Conservation (phyloP, 1,140 invertebrate species). For the Chionoecetes opilio region DNA sequence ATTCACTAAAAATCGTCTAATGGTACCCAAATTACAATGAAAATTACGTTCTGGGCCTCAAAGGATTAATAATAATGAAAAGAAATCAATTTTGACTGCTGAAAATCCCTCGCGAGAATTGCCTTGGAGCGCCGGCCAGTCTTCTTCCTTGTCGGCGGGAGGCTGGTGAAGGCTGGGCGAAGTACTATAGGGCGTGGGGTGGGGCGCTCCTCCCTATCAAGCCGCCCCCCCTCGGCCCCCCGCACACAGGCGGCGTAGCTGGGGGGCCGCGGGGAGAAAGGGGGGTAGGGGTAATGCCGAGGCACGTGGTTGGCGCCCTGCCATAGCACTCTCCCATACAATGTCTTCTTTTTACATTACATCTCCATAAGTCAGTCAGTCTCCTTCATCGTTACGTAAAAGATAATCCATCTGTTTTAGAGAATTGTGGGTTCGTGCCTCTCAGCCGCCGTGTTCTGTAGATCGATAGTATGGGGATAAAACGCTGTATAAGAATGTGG, state of each 20-base stretch:
- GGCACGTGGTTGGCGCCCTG: conserved; percentile 6
- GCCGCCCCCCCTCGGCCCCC: background rate
- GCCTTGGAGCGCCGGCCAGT: too few species aligned
- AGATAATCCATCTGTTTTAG: background rate
- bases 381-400: background rate
- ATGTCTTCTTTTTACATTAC: background rate
- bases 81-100: too few species aligned
- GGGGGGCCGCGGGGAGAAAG: background rate
- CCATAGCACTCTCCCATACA: background rate
- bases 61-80: too few species aligned
- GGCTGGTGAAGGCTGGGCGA: too few species aligned
- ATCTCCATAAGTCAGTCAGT: background rate
- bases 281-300: background rate
- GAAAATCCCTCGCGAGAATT: too few species aligned
- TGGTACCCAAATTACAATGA: too few species aligned
- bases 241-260: background rate
- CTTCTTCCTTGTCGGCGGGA: too few species aligned
- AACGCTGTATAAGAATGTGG: background rate
- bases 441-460: too few species aligned
- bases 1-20: too few species aligned
- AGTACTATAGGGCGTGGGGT: too few species aligned
- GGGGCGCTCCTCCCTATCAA: too few species aligned
- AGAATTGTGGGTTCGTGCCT: background rate
- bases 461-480: background rate
- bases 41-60: too few species aligned